A percentile compares a stretch with the other conserved stretches of the same genome.
phyloP scores from a whole-genome alignment of 2,113 vertebrate species.

The Sinocyclocheilus rhinocerous region DNA sequence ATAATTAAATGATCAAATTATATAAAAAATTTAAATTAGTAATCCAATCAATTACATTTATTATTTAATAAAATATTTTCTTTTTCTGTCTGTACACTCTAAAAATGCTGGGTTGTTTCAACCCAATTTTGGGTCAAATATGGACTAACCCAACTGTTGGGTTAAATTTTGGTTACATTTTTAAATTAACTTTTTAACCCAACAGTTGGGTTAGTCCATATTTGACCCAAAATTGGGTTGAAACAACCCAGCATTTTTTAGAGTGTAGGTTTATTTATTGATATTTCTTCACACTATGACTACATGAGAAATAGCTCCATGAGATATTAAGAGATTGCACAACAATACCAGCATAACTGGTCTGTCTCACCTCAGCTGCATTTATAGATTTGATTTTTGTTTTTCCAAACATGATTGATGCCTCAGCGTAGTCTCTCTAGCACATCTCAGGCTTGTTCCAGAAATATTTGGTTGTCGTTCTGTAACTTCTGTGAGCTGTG shows the following conservation, averaged over 20 bases:
- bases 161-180: too few species aligned
- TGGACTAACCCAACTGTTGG: too few species aligned
- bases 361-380: neutral
- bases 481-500: neutral
- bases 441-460: neutral
- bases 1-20: neutral
- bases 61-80: neutral
- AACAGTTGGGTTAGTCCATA: too few species aligned
- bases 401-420: neutral
- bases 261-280: neutral
- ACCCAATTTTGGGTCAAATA: too few species aligned
- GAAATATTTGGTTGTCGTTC: neutral
- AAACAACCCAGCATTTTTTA: too few species aligned
- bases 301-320: constrained; percentile 54
- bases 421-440: neutral
- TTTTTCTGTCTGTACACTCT: neutral
- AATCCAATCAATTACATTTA: neutral
- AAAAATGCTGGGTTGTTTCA: too few species aligned
- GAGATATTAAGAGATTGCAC: constrained; percentile 13
- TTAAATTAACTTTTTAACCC: too few species aligned
- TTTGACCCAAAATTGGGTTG: too few species aligned
- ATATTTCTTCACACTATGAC: constrained; percentile 49
- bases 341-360: neutral
- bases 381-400: neutral
- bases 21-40: neutral